These are phyloP conservation scores for Tetragonula carbonaria DNA, from an alignment of 2,888 invertebrate genomes.

Conservation along the genomic window DNA sequence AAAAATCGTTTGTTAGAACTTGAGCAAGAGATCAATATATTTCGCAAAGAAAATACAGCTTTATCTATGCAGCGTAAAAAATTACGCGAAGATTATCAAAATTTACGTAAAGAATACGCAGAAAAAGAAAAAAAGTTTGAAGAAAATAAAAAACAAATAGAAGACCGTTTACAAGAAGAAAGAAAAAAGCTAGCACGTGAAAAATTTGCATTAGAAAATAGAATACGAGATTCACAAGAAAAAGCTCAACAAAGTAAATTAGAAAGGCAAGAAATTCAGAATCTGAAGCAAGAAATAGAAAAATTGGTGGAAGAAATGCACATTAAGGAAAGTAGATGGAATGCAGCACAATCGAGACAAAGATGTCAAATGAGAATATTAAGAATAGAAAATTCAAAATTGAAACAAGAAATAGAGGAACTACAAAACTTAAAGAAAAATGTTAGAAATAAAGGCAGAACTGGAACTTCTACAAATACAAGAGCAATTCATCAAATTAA, in stretches of 20 bases:
- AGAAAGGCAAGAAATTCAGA: slow-evolving; percentile 89
- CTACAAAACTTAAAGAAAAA: slow-evolving; percentile 86
- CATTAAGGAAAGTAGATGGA: slow-evolving; percentile 90
- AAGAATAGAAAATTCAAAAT: slow-evolving; percentile 88
- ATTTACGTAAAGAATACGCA: slow-evolving; percentile 84
- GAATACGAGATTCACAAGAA: slow-evolving; percentile 87
- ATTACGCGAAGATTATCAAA: slow-evolving; percentile 85
- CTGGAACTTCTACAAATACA: slow-evolving; percentile 85
- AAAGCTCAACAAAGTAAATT: slow-evolving; percentile 88
- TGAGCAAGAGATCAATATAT: slow-evolving; percentile 87
- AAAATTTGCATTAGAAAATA: slow-evolving; percentile 87
- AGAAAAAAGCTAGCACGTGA: slow-evolving; percentile 89
- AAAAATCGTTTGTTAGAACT: slow-evolving; percentile 88
- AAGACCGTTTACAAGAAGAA: slow-evolving; percentile 89
- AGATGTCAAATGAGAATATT: slow-evolving; percentile 90
- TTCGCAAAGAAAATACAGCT: slow-evolving; percentile 85
- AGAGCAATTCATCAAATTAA: slow-evolving; percentile 92
- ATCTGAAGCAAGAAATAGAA: slow-evolving; percentile 88
- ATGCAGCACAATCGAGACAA: slow-evolving; percentile 89
- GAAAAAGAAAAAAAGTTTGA: slow-evolving; percentile 87
- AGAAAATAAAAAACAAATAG: slow-evolving; percentile 86
- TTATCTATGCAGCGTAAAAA: slow-evolving; percentile 83
- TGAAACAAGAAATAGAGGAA: slow-evolving; percentile 88
- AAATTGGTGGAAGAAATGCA: slow-evolving; percentile 88
- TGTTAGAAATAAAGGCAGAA: slow-evolving; percentile 74